Evolutionary conservation across 1,140 invertebrate species (phyloP).

Genomic region (Drosophila subobscura): DNA sequence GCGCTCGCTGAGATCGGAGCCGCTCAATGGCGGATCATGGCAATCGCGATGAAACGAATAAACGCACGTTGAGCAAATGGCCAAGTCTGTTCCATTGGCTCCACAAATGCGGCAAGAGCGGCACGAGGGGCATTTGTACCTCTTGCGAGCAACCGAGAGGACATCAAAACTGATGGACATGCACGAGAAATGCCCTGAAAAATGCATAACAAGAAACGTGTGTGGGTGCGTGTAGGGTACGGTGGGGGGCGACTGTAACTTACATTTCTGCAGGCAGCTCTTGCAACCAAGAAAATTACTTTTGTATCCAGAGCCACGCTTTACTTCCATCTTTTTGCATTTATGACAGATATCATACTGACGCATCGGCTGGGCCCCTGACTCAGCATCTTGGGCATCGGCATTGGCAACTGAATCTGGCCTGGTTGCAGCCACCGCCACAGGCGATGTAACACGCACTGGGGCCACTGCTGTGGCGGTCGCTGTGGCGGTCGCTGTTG

Average conservation of each 20-base stretch:
- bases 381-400: neutral
- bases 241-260: neutral
- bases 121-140: constrained; percentile 63
- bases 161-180: constrained; percentile 42
- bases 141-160: constrained; percentile 50
- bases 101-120: constrained; percentile 49
- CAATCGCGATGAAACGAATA: constrained; percentile 62
- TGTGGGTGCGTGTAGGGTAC: neutral
- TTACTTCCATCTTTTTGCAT: constrained; percentile 61
- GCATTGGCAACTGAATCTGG: neutral
- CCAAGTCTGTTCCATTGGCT: constrained; percentile 10
- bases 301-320: constrained; percentile 67
- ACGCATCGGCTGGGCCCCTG: constrained; percentile 2
- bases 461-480: neutral
- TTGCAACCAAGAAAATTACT: constrained; percentile 71
- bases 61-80: constrained; percentile 54
- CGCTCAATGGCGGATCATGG: constrained; percentile 50
- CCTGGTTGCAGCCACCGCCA: neutral
- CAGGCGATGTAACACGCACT: neutral
- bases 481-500: neutral
- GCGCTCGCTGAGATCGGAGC: constrained; percentile 9
- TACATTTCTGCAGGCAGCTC: constrained; percentile 62
- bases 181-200: constrained; percentile 62
- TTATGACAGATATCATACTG: constrained; percentile 59
- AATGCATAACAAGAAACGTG: too few species aligned